These are phyloP conservation scores for Malurus splendens DNA, from an alignment of 2,797 vertebrate species.

Conservation along the genomic window DNA sequence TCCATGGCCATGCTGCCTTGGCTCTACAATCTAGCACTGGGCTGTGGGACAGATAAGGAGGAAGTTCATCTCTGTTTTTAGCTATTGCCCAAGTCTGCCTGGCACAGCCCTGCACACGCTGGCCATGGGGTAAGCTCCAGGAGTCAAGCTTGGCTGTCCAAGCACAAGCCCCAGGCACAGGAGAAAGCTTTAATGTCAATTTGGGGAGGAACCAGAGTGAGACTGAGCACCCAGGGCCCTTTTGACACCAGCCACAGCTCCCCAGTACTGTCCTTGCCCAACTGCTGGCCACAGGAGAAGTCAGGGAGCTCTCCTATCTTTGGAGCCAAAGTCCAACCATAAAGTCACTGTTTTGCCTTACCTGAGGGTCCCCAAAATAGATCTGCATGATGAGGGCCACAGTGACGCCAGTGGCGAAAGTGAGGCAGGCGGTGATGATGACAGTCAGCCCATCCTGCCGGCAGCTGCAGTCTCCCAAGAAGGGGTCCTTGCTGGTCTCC, in stretches of 20 bases:
- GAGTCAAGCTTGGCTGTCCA: rapidly evolving
- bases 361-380: conserved; percentile 95
- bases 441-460: conserved; percentile 91
- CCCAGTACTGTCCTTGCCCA: rapidly evolving
- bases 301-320: not conserved
- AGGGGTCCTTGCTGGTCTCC: conserved; percentile 90
- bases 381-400: conserved; percentile 96
- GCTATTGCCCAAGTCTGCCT: not conserved
- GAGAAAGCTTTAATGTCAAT: not conserved
- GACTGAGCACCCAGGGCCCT: not conserved
- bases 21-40: not conserved
- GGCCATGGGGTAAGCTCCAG: rapidly evolving
- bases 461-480: conserved; percentile 87
- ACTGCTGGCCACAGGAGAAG: not conserved
- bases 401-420: conserved; percentile 91
- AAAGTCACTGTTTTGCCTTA: conserved; percentile 15
- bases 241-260: not conserved
- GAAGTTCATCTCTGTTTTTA: not conserved
- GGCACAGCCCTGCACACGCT: not conserved
- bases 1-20: not conserved
- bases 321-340: not conserved
- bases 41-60: not conserved
- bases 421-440: conserved; percentile 95
- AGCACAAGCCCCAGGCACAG: not conserved
- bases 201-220: not conserved